Base-by-base conservation (phyloP, 2,888 invertebrate genomes). In the Kryphioiulus occultus region DNA sequence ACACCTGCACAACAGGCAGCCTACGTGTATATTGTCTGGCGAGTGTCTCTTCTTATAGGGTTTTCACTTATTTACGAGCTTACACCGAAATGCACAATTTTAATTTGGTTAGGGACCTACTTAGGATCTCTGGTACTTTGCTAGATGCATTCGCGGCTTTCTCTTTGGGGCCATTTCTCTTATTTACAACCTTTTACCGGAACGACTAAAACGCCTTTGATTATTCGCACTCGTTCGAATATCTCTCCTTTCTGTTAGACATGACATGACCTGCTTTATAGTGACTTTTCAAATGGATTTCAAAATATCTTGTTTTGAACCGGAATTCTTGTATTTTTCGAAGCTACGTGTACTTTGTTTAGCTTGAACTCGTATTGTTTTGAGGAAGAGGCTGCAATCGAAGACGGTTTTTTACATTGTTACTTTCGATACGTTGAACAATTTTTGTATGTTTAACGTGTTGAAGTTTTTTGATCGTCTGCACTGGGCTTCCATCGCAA, bases 41-140 rank as follows among this genome's bases (percentile, higher is more conserved):
- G 59, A 59, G 22, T 22, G 59, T 59, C 59, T 59, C 59, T 59
- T 59, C n/a, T 59, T n/a, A n/a, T 22, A 4, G 22, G 59, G 5
- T 3, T 22, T 22, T 59, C 59, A 59, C 59, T 59, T 59, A 59
- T 59, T 59, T 59, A 59, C 59, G 59, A 59, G 59, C 59, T 59
- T 59, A 59, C 59, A 59, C 59, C 59, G n/a, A 59, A 59, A 59
- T 59, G 59, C 59, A 59, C 59, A 22, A 22, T 59, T 59, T 59
- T 59, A 59, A 59, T 59, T 59, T 59, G 59, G 59, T 59, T 59
- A 59, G 59, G 59, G 59, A 59, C 59, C 59, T 59, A 59, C 59
- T 59, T 59, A 59, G 59, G 59, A 22, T 59, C 59, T 22, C n/a
- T 59, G 59, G 59, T 59, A 59, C 59, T 59, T 59, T 22, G 59